Evolutionary conservation across 2,888 invertebrate genomes (phyloP), one percentile per base, ranked within the genome.

Genomic region (Sminthurides aquaticus): DNA sequence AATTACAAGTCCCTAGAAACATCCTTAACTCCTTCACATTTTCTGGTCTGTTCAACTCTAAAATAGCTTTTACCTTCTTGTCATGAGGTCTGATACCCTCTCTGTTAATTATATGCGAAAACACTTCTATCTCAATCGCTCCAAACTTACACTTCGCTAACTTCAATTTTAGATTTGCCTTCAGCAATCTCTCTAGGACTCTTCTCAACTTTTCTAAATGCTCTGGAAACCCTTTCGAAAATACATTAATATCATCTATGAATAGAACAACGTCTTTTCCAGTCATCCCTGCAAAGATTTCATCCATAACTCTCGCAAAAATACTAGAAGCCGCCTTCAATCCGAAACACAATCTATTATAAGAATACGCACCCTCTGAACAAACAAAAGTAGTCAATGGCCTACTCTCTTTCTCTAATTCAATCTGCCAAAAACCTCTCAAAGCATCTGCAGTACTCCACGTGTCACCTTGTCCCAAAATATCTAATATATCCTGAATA

Each of bases 1-100:
- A 71, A 2, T 60, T 28, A 59, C 68, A 67, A 5, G 69, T n/a
- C 1, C 57, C 57, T 2, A 58, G 18, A 48, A 67, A 64, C 0
- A 59, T 29, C 1, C 54, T 60, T 2, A 62, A 27, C 15, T 59
- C 58, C 22, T 56, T 68, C 15, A 49, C 18, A 11, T 11, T 57
- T 11, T 5, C 60, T 11, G 69, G 71, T 18, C 25, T 22, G 26
- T 57, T 28, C 1, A 67, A 60, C 1, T 67, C 55, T 3, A n/a
- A 22, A 0, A 71, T 54, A 11, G 63, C 66, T 22, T 49, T n/a
- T 5, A 69, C 20, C 34, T 69, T 67, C 1, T 55, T 58, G 1
- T 59, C 58, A 25, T 56, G 49, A 1, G 62, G 49, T 25, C 55
- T 18, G 2, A 69, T 34, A 2, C 69, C 69, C 8, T 65, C 59